phyloP scores from a whole-genome alignment of 2,797 vertebrate species.

The Phalloptychus januarius region DNA sequence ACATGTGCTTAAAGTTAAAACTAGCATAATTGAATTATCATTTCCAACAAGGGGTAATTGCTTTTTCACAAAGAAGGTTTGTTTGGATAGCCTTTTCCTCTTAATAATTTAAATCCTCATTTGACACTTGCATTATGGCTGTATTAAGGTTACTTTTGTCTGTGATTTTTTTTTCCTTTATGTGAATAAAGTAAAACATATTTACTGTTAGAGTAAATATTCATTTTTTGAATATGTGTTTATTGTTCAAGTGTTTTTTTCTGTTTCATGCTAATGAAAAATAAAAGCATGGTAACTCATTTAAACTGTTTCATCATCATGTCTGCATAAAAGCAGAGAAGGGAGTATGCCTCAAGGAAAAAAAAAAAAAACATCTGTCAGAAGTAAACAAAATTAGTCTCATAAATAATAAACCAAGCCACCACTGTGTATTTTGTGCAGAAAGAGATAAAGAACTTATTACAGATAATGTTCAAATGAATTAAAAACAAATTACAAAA shows the following conservation, averaged over 20 bases:
- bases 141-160: background rate
- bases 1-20: too few species aligned
- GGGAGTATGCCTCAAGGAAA: background rate
- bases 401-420: constrained; percentile 24
- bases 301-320: constrained; percentile 32
- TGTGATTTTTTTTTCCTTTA: background rate
- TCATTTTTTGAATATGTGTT: background rate
- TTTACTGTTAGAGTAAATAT: background rate
- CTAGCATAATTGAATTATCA: too few species aligned
- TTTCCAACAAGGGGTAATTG: background rate
- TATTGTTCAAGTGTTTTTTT: constrained; percentile 19
- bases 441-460: constrained; percentile 2
- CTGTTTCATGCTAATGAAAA: constrained; percentile 27
- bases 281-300: constrained; percentile 24
- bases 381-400: constrained; percentile 13
- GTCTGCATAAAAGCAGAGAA: constrained; percentile 21
- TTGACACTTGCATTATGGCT: background rate
- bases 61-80: background rate
- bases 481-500: constrained; percentile 1
- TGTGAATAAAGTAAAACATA: background rate
- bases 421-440: constrained; percentile 20
- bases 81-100: background rate
- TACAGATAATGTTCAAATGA: background rate
- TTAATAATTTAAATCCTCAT: background rate
- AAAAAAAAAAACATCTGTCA: constrained; percentile 1